Evolutionary conservation across 2,113 vertebrate genomes (phyloP).

Genomic region (Esox niger): DNA sequence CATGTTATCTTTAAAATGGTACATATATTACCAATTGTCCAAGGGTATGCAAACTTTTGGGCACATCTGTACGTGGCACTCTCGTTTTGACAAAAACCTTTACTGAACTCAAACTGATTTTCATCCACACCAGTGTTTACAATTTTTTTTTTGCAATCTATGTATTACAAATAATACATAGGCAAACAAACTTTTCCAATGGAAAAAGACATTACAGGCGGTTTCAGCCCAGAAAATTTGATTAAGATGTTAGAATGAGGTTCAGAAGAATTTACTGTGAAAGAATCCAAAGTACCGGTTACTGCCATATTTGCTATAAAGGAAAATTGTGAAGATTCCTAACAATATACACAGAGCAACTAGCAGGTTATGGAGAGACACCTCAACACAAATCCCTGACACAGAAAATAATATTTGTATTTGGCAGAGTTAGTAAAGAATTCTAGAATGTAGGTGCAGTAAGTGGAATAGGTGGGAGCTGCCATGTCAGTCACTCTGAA

Average conservation of each 20-base stretch:
- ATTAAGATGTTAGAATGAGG: constrained; percentile 34
- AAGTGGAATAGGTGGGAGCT: constrained; percentile 49
- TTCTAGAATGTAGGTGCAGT: constrained; percentile 64
- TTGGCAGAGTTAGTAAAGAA: constrained; percentile 71
- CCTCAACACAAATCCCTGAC: constrained; percentile 31
- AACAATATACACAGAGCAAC: constrained; percentile 19
- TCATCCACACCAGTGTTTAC: too few relatives aligned
- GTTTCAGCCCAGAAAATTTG: constrained; percentile 37
- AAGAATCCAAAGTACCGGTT: constrained; percentile 30
- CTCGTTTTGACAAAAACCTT: too few relatives aligned
- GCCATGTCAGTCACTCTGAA: constrained; percentile 81
- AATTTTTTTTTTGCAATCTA: too few relatives aligned
- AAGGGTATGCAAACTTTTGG: too few relatives aligned
- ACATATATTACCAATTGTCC: too few relatives aligned
- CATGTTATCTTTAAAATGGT: too few relatives aligned
- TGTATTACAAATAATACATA: constrained; percentile 29
- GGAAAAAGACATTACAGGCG: constrained; percentile 61
- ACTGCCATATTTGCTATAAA: constrained; percentile 44
- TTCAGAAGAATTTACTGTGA: constrained; percentile 16
- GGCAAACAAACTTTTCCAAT: constrained; percentile 67
- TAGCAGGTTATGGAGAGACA: constrained; percentile 39
- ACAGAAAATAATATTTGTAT: constrained; percentile 43
- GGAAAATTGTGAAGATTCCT: constrained; percentile 36
- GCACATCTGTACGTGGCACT: too few relatives aligned
- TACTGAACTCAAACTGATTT: too few relatives aligned